Evolutionary conservation across 2,888 invertebrate species (phyloP), one percentile per base, ranked within the genome.

Genomic region (Oxycera nigricornis): DNA sequence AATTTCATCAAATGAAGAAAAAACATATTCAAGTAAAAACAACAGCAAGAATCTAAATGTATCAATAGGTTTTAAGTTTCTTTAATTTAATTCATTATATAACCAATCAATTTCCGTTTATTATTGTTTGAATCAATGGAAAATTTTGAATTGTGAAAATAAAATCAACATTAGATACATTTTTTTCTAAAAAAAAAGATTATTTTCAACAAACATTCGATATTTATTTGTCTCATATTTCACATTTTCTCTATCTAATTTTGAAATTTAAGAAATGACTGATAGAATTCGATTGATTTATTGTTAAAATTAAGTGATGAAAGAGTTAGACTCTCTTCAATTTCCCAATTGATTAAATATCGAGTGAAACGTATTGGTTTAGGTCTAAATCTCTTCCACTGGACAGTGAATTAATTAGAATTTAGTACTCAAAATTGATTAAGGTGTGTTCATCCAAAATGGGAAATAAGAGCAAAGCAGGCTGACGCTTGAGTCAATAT

Each of bases 21-120:
- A 68, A 20, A 31, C 20, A 35, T 39, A 62, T 50, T 17, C 26
- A 39, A 61, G 50, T 30, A 50, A 68, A 26, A 14, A 52, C 22
- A 28, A 26, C 20, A 70, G 35, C 31, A 35, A 31, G 17, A 52
- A 14, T 26, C n/a, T 11, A 62, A 31, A 41, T 30, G 41, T 28
- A 31, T 65, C 39, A 6, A 11, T 70, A 52, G 14, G 9, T 35
- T 68, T 52, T 52, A 70, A 30, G 70, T 70, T 70, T 17, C n/a
- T 26, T 70, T 70, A 70, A 55, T 70, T 70, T 70, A 70, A 70
- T 70, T 67, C 11, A 70, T 35, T 28, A 62, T 35, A 62, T 35
- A 2, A 57, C 22, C 35, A 62, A 24, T 22, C 26, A 11, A 55
- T 70, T 70, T 52, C 26, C 35, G 9, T 28, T 46, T 67, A 9